phyloP scores from a whole-genome alignment of 2,888 invertebrate species.

The Crossocerus cetratus region DNA sequence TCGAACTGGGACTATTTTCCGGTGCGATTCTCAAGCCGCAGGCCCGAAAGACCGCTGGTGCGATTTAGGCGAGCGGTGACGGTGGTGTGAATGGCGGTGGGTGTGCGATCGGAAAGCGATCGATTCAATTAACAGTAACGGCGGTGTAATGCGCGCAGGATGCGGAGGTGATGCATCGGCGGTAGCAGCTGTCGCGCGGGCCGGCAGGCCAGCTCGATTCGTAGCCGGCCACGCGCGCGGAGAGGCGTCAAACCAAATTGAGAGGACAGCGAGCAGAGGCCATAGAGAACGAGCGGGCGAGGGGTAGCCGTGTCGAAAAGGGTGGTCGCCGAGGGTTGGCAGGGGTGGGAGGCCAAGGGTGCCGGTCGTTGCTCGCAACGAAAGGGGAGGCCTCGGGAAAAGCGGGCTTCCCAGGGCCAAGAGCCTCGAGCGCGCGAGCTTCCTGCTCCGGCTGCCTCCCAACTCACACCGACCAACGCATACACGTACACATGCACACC shows the following conservation, averaged over 20 bases:
- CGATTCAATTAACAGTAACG: conserved; percentile 72
- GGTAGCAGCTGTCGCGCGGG: conserved; percentile 67
- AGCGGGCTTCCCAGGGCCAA: conserved; percentile 4
- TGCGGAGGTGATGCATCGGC: conserved; percentile 62
- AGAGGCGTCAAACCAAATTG: conserved; percentile 67
- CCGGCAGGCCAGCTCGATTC: conserved; percentile 54
- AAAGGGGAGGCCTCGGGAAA: conserved; percentile 12
- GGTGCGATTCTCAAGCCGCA: too few species aligned
- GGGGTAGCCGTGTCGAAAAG: conserved; percentile 14
- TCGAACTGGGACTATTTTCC: too few species aligned
- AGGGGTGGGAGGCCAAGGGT: conserved; percentile 17
- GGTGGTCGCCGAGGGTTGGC: conserved; percentile 14
- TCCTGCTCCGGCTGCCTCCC: conserved; percentile 41
- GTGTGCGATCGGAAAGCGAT: conserved; percentile 61
- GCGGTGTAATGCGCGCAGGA: conserved; percentile 61
- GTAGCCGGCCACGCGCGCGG: conserved; percentile 39
- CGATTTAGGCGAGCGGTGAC: too few species aligned
- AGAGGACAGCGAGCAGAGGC: conserved; percentile 44
- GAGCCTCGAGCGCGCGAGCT: conserved; percentile 27
- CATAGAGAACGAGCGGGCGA: conserved; percentile 11
- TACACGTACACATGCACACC: too few species aligned
- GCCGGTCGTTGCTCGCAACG: background rate
- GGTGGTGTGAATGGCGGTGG: too few species aligned
- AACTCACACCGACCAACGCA: conserved; percentile 49
- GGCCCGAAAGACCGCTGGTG: too few species aligned